Conservation (phyloP, 2,113 vertebrate species). For the Sebastes fasciatus region DNA sequence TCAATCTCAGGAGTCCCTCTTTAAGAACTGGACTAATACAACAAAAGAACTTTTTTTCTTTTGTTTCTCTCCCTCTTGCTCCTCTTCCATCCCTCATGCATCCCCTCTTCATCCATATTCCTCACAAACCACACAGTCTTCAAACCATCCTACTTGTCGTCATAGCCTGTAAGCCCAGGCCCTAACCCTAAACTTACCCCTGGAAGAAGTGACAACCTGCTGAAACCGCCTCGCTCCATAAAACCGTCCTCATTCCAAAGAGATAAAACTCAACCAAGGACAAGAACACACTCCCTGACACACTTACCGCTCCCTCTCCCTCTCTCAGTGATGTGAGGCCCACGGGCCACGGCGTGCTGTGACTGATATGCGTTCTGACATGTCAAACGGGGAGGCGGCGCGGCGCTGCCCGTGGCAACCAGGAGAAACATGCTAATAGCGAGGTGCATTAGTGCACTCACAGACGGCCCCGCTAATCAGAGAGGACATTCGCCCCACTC, state of each 20-base stretch:
- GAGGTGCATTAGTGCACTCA: constrained; percentile 84
- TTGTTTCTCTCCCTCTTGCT: background rate
- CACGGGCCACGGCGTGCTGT: constrained; percentile 57
- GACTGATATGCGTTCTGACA: constrained; percentile 83
- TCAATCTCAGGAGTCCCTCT: background rate
- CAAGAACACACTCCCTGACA: constrained; percentile 58
- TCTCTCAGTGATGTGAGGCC: constrained; percentile 49
- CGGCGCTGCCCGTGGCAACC: constrained; percentile 82
- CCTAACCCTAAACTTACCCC: constrained; percentile 33
- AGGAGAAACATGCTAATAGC: constrained; percentile 84
- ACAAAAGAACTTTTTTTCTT: background rate
- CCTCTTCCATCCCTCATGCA: background rate
- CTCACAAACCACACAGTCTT: background rate
- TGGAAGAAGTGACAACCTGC: constrained; percentile 37
- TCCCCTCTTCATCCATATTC: background rate
- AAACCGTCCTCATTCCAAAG: constrained; percentile 46
- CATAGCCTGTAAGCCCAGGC: background rate
- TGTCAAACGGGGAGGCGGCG: constrained; percentile 62
- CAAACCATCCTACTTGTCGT: background rate
- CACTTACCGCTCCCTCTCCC: constrained; percentile 53
- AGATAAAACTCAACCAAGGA: constrained; percentile 61
- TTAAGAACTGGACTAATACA: too few species aligned
- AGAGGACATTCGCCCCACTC: constrained; percentile 70
- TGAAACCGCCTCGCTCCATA: constrained; percentile 40
- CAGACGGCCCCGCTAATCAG: constrained; percentile 72